Conservation (phyloP, 2,888 invertebrate genomes). For the Zygogramma bicolorata region DNA sequence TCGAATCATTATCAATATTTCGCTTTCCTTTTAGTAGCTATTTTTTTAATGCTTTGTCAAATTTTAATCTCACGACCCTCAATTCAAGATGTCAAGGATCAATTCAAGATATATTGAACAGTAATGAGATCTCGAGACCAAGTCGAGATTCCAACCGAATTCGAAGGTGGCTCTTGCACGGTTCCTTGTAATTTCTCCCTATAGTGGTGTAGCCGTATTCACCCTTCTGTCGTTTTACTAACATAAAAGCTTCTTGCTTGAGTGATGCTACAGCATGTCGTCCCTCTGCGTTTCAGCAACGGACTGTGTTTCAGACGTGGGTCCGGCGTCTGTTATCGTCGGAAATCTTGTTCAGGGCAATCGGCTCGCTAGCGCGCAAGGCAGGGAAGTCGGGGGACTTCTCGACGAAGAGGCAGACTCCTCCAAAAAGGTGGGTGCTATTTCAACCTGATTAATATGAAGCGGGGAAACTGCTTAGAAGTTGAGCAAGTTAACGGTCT, state of each 20-base stretch:
- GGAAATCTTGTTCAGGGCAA: constrained; percentile 99
- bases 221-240: constrained; percentile 45
- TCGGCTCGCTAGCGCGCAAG: constrained; percentile 96
- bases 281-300: constrained; percentile 71
- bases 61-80: too few species aligned
- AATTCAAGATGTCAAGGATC: too few species aligned
- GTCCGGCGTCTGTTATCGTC: constrained; percentile 99
- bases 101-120: too few species aligned
- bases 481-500: not conserved
- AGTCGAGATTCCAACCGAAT: too few species aligned
- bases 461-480: not conserved
- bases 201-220: constrained; percentile 6
- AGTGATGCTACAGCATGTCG: constrained; percentile 67
- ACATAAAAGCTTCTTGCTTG: constrained; percentile 64
- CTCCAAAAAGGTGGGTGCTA: constrained; percentile 82
- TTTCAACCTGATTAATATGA: not conserved
- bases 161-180: too few species aligned
- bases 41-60: too few species aligned
- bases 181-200: too few species aligned
- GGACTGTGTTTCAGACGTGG: constrained; percentile 94
- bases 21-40: too few species aligned
- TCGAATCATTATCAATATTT: too few species aligned
- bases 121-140: too few species aligned
- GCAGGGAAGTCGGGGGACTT: constrained; percentile 92
- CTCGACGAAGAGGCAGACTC: constrained; percentile 92